phyloP scores from a whole-genome alignment of 2,888 invertebrate species.

The Trichacis sp. region DNA sequence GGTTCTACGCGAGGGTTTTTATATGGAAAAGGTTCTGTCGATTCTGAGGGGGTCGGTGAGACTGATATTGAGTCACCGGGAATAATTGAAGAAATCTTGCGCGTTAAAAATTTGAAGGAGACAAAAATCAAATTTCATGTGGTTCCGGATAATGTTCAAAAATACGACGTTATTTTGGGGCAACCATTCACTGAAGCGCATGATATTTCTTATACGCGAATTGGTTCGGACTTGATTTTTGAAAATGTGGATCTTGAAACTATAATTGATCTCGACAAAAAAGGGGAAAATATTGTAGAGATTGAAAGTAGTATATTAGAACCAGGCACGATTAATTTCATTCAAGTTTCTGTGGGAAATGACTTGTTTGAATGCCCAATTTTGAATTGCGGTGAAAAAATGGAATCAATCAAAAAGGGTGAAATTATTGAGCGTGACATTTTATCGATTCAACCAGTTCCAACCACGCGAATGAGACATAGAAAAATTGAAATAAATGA shows the following conservation, averaged over 20 bases:
- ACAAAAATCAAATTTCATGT: background rate
- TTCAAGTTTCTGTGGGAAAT: background rate
- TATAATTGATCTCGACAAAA: background rate
- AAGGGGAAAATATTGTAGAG: no score
- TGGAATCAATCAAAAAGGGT: no score
- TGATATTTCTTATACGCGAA: conserved; percentile 11
- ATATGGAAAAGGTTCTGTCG: background rate
- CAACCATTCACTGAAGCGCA: conserved; percentile 17
- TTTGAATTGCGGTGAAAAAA: no score
- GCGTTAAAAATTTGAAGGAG: conserved; percentile 2
- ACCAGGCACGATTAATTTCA: background rate
- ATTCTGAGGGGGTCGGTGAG: conserved; percentile 8
- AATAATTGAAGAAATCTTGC: background rate
- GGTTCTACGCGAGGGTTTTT: background rate
- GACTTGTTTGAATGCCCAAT: background rate
- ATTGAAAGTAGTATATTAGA: background rate
- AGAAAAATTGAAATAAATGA: background rate
- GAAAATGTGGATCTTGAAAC: background rate
- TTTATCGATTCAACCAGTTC: background rate
- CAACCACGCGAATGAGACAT: background rate
- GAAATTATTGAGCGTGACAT: background rate
- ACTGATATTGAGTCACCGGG: conserved; percentile 9
- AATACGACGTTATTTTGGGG: conserved; percentile 14
- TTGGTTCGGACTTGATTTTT: background rate
- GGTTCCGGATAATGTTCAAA: conserved; percentile 17